phyloP scores from a whole-genome alignment of 2,113 vertebrate genomes.

The Galeopterus variegatus region DNA sequence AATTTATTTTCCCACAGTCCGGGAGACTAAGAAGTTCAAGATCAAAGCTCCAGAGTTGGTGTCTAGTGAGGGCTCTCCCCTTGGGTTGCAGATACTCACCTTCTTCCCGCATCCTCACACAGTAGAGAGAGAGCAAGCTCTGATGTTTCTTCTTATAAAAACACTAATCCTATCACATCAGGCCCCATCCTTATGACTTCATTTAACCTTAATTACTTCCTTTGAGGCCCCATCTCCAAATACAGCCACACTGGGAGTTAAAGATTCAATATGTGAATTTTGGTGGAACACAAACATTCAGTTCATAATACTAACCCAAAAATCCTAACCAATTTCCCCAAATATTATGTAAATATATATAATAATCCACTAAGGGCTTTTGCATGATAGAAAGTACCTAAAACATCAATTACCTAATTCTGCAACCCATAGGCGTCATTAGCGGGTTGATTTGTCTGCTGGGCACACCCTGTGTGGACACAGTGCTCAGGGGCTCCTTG shows the following conservation, averaged over 20 bases:
- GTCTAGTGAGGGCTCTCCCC: not conserved
- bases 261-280: not conserved
- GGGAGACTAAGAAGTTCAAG: not conserved
- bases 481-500: too few species aligned
- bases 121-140: not conserved
- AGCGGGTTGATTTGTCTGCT: too few species aligned
- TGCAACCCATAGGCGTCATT: not conserved
- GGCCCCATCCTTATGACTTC: not conserved
- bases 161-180: not conserved
- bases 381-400: not conserved
- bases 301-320: not conserved
- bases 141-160: not conserved
- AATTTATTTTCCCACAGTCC: not conserved
- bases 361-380: not conserved
- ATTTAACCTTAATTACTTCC: not conserved
- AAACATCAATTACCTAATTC: not conserved
- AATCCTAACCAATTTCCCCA: not conserved
- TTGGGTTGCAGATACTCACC: not conserved
- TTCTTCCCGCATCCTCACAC: not conserved
- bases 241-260: not conserved
- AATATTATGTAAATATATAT: not conserved
- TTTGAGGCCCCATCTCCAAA: not conserved
- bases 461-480: accelerated
- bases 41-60: not conserved
- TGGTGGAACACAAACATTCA: not conserved